Percentiles rank a stretch among this genome's conserved stretches.
Evolutionary conservation across 2,113 vertebrate genomes (phyloP).

Genomic region (Pomatostomus ruficeps): DNA sequence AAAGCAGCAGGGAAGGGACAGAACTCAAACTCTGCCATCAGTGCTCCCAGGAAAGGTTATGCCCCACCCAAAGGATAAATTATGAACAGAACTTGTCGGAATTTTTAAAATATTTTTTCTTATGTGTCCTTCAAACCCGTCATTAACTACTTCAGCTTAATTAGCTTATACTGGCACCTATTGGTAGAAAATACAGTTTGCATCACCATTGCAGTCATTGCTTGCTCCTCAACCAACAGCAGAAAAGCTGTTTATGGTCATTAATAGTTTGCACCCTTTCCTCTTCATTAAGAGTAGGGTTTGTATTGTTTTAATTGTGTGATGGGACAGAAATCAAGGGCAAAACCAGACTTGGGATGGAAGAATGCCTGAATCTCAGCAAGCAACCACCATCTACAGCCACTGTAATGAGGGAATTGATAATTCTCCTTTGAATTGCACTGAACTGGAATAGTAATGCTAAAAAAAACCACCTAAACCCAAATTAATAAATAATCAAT

Average conservation of each 20-base stretch:
- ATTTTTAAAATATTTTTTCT: background rate
- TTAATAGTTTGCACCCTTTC: background rate
- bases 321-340: background rate
- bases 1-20: background rate
- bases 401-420: background rate
- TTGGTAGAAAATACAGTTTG: constrained; percentile 17
- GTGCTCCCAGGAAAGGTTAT: background rate
- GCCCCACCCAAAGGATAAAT: background rate
- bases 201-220: background rate
- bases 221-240: background rate
- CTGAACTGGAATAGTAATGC: background rate
- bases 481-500: background rate
- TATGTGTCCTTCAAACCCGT: background rate
- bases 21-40: background rate
- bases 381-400: background rate
- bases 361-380: background rate
- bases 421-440: background rate
- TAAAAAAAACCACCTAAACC: background rate
- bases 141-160: background rate
- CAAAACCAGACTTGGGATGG: background rate
- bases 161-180: constrained; percentile 70
- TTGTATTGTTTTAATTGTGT: background rate
- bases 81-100: background rate
- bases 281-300: background rate
- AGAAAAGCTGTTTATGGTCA: background rate